Base-by-base conservation (phyloP, 2,888 invertebrate species). In the Bhutanitis thaidina region DNA sequence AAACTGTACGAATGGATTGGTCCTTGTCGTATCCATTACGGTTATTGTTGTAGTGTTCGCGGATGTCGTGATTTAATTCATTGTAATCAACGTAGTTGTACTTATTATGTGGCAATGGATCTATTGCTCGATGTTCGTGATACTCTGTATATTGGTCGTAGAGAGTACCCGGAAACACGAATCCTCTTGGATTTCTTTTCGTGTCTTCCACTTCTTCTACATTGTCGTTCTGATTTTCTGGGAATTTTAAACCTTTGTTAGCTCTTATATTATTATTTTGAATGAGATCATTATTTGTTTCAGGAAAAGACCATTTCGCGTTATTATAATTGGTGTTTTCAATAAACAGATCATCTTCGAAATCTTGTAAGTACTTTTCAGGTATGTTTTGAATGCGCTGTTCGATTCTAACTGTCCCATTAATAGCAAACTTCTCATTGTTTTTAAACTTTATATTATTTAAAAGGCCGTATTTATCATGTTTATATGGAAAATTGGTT, bases 331-430 rank as follows among this genome's bases (percentile, higher is more conserved):
- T 56, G 29, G 62, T 46, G 27, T 43, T 10, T 39, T 57, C 56
- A 38, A 56, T 43, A 29, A 62, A 55, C 1, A 38, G n/a, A 25
- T 61, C 58, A 46, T 60, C 57, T 32, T 56, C 56, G 37, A 61
- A 58, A 40, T 61, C 48, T 7, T 49, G 61, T 16, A 53, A 35
- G 37, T 53, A 51, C 8, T 36, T 41, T 7, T 39, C 44, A 10
- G 74, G 79, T 53, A 67, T 79, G 53, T 80, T 83, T 64, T 85
- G 79, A 55, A 86, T 83, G 9, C 85, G 69, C 58, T 72, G 77
- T 54, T 85, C 67, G 35, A 77, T 76, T 57, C 58, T 54, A 27
- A 60, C 47, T 20, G 54, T 49, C 15, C 55, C 56, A n/a, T 56
- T 8, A 4, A 8, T 35, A 32, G 54, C 37, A 15, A 52, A 16